Evolutionary conservation across 2,113 vertebrate genomes (phyloP).

Genomic region (Spheniscus mendiculus): DNA sequence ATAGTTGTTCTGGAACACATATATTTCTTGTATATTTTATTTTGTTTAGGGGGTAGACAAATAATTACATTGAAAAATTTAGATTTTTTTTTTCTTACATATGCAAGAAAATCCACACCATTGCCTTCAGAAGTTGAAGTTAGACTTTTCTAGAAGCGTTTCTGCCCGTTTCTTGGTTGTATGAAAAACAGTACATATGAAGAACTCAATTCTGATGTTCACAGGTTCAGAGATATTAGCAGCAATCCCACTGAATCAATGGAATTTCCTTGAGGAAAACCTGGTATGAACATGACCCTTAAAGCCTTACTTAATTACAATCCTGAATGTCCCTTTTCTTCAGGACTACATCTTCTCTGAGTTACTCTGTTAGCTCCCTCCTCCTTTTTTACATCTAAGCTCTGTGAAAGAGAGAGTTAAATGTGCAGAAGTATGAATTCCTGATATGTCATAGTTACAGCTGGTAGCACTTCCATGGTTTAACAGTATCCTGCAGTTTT

Average conservation of each 20-base stretch:
- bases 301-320: neutral
- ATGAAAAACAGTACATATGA: neutral
- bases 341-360: no score
- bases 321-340: neutral
- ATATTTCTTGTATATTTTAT: neutral
- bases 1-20: neutral
- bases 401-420: slow-evolving; percentile 2
- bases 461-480: slow-evolving; percentile 26
- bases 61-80: neutral
- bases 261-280: neutral
- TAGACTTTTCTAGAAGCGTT: neutral
- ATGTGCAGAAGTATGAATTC: slow-evolving; percentile 1
- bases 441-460: slow-evolving; percentile 7
- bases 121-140: neutral
- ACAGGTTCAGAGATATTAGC: neutral
- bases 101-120: neutral
- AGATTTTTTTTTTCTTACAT: neutral
- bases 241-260: neutral
- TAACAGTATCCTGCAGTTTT: slow-evolving; percentile 11
- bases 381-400: neutral
- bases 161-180: neutral
- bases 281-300: neutral
- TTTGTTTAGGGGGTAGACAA: neutral
- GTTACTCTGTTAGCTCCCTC: neutral
- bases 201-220: neutral